Conservation (phyloP, 2,113 vertebrate genomes). For the Patagioenas fasciata region DNA sequence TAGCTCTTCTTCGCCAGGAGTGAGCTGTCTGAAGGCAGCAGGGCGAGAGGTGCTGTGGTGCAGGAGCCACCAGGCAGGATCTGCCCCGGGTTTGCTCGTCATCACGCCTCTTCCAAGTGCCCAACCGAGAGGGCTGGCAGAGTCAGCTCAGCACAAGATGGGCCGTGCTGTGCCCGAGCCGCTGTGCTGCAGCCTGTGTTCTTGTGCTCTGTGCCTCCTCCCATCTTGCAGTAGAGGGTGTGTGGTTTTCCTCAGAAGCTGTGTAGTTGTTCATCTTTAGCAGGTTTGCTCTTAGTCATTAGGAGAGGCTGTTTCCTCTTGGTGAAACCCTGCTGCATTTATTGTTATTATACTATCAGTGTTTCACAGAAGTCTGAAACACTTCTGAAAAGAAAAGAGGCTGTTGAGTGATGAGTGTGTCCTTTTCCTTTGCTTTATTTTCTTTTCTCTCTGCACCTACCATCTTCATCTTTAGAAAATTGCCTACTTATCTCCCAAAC, state of each 20-base stretch:
- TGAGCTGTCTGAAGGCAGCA: no score
- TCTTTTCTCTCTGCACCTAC: not conserved
- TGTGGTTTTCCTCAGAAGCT: not conserved
- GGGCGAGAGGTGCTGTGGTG: not conserved
- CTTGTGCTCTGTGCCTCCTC: not conserved
- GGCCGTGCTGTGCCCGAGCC: accelerated
- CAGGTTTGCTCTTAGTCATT: not conserved
- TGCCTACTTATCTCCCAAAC: not conserved
- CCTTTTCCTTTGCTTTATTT: not conserved
- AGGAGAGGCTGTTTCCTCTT: not conserved
- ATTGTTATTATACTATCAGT: not conserved
- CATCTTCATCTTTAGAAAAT: not conserved
- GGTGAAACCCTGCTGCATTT: not conserved
- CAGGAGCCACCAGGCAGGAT: not conserved
- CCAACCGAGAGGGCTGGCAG: accelerated
- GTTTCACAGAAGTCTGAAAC: not conserved
- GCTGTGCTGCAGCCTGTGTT: not conserved
- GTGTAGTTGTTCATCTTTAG: not conserved
- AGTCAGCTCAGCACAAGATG: accelerated
- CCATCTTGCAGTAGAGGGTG: accelerated
- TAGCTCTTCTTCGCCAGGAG: not conserved
- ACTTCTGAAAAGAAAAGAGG: not conserved
- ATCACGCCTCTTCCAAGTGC: accelerated
- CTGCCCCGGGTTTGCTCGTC: not conserved
- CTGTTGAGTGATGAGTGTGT: not conserved